Base-by-base conservation (phyloP, 2,888 invertebrate genomes). In the Cordylochernes scorpioides region DNA sequence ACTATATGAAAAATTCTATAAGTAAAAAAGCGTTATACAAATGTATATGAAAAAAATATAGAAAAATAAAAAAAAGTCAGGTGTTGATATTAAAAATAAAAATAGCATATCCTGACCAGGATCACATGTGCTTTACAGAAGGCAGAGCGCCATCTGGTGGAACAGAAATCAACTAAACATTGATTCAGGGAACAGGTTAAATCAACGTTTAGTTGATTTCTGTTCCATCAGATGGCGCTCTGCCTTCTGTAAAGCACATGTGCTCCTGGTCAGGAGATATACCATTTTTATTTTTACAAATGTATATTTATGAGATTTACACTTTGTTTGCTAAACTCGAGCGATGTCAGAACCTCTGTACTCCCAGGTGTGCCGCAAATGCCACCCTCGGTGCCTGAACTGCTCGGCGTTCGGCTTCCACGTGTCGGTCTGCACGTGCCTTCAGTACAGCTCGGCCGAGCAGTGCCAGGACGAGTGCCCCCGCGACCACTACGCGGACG, bases 331-430 rank as follows among this genome's bases (percentile, higher is more conserved):
- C 22, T 22, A 2, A 6, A 22, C 12, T 22, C 4, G 14, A 19
- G 14, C 1, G 12, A 6, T 6, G 14, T 22, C 14, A 12, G 19
- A 10, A 8, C 14, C 10, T 28, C 12, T 2, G 5, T 10, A 27
- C 24, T 36, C 37, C 1, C 37, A 53, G 51, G 69, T 84, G 17
- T 91, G 91, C 47, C 63, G 77, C 35, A 74, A 70, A 50, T 91
- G 91, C 49, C 80, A 91, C 56, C 68, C 73, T 0, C 59, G 75
- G 22, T 91, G 91, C 50, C 68, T 71, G 40, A 69, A 70, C 38
- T 91, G 91, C 51, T 71, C 70, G 5, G 75, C 73, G 3, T 80
- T 72, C 46, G 84, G 86, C 15, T 73, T 77, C 43, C 77, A 82
- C 44, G 67, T 39, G 5, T 34, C 39, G 1, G 71, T 77, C 4